Evolutionary conservation across 2,113 vertebrate genomes (phyloP), one percentile per base, ranked within the genome.

Genomic region (Cyprinodon tularosa): DNA sequence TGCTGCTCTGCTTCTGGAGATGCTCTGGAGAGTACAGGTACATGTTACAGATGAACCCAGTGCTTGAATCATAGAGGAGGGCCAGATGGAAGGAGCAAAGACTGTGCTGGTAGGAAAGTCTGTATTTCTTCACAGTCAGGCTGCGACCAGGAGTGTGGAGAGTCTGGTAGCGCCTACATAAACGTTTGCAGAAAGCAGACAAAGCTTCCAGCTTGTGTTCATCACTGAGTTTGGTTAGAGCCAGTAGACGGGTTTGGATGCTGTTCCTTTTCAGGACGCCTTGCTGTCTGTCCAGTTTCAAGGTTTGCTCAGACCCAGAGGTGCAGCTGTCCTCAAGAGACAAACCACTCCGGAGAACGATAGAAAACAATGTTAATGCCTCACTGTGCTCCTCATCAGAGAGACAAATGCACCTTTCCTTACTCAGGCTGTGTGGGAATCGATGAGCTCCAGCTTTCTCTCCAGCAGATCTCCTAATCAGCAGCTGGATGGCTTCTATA

Each of bases 11-110:
- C 42, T 37, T 87, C 78, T 72, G 89, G 39, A 94, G 87, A 37
- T 84, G 74, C 42, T 84, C 83, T 4, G 90, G 78, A 47, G 86
- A 72, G 68, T 92, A 93, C 61, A 93, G 80, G 48, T 68, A 88
- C 84, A 91, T 86, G 81, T 93, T 93, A 61, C 92, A 93, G 70
- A 93, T 84, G 37, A 92, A 93, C 7, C 91, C 91, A 0, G 90
- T 86, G 63, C 77, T 81, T 12, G 65, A 8, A 63, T 93, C 93
- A 38, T 80, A 89, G 40, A 93, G 90, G 40, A 93, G 71, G 38
- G 89, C 92, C 0, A 92, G 77, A 15, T 86, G 75, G 39, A 93
- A 84, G 2, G 89, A 63, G 65, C 79, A 88, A 0, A 66, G 62
- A 3, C 50, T 37, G n/a, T 85, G 70, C 20, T 85, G 78, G 62